phyloP scores from a whole-genome alignment of 2,888 invertebrate species.

The Sipha maydis region DNA sequence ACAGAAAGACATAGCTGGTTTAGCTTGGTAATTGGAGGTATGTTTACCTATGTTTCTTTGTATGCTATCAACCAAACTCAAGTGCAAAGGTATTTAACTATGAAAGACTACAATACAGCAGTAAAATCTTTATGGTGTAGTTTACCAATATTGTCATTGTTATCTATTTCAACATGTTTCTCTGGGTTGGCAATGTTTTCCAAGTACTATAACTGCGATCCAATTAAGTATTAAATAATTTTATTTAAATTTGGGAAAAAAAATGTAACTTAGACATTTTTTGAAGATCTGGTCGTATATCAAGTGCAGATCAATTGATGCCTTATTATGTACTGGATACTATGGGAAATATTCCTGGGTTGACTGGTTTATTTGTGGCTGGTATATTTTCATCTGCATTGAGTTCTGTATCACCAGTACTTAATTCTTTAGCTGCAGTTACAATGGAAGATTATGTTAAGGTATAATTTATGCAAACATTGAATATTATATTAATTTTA shows the following conservation, averaged over 20 bases:
- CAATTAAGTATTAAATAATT: slow-evolving; percentile 69
- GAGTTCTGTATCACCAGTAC: slow-evolving; percentile 87
- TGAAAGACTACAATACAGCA: slow-evolving; percentile 75
- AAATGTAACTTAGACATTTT: neutral
- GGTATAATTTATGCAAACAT: slow-evolving; percentile 65
- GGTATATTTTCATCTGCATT: slow-evolving; percentile 67
- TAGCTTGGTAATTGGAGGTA: slow-evolving; percentile 82
- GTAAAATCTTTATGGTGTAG: slow-evolving; percentile 82
- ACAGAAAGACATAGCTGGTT: slow-evolving; percentile 87
- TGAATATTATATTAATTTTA: neutral
- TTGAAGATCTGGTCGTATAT: slow-evolving; percentile 58
- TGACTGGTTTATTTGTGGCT: slow-evolving; percentile 90
- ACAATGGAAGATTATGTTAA: slow-evolving; percentile 88
- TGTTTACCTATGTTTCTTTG: slow-evolving; percentile 81
- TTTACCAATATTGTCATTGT: slow-evolving; percentile 79
- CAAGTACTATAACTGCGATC: slow-evolving; percentile 85
- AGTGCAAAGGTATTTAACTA: slow-evolving; percentile 70
- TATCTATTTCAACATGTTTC: slow-evolving; percentile 78
- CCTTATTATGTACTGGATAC: slow-evolving; percentile 81
- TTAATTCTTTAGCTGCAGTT: slow-evolving; percentile 91
- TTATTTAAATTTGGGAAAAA: neutral
- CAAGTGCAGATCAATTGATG: slow-evolving; percentile 71
- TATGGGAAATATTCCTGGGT: slow-evolving; percentile 73
- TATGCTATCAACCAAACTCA: slow-evolving; percentile 91
- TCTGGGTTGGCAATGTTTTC: slow-evolving; percentile 88